These are phyloP conservation scores for Sphaeridia pumilis DNA, from an alignment of 2,888 invertebrate genomes.

Conservation along the genomic window DNA sequence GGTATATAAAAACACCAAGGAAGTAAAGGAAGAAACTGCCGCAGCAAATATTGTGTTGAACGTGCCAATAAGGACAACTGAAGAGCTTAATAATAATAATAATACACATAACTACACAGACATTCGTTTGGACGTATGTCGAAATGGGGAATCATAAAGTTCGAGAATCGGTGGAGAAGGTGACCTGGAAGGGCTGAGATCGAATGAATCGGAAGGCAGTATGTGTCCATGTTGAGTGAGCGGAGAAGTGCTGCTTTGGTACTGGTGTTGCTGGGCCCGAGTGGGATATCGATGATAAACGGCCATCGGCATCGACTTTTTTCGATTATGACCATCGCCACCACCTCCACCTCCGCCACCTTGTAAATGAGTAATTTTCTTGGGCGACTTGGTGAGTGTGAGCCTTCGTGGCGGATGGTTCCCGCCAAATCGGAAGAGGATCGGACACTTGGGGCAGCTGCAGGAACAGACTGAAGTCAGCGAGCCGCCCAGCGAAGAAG, in stretches of 20 bases:
- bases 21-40: too few relatives aligned
- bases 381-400: conserved; percentile 35
- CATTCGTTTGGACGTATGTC: conserved; percentile 34
- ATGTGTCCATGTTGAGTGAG: conserved; percentile 27
- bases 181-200: conserved; percentile 32
- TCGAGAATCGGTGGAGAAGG: conserved; percentile 33
- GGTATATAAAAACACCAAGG: too few relatives aligned
- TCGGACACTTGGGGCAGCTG: conserved; percentile 36
- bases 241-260: conserved; percentile 8
- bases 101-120: conserved; percentile 32
- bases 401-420: conserved; percentile 32
- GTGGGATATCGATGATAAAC: conserved; percentile 33
- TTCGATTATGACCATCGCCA: conserved; percentile 18
- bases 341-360: too few relatives aligned
- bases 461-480: conserved; percentile 38
- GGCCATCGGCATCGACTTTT: conserved; percentile 32
- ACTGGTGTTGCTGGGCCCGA: not conserved
- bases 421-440: conserved; percentile 26
- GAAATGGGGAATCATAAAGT: conserved; percentile 34
- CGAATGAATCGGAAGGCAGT: conserved; percentile 36
- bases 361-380: conserved; percentile 34
- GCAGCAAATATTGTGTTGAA: too few relatives aligned
- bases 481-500: conserved; percentile 32
- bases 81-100: too few relatives aligned
- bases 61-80: too few relatives aligned